Percentiles rank a stretch among this genome's conserved stretches.
These are phyloP conservation scores for Meriones psammophilus DNA, from an alignment of 2,797 vertebrate genomes.

Conservation along the genomic window DNA sequence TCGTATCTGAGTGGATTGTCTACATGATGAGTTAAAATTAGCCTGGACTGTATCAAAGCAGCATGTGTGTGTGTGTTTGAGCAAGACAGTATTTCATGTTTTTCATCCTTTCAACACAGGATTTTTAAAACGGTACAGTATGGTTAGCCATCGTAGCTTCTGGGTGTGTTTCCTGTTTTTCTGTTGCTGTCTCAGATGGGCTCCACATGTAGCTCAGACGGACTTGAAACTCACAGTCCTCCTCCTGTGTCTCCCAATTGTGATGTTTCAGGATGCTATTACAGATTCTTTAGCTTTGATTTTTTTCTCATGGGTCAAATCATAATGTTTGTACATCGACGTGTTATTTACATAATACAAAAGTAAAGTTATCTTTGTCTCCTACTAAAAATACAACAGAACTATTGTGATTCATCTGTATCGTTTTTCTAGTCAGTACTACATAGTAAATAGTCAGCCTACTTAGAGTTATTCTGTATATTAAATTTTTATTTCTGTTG, in stretches of 20 bases:
- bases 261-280: neutral
- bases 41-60: neutral
- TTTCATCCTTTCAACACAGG: slow-evolving; percentile 36
- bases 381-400: neutral
- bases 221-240: neutral
- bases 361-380: slow-evolving; percentile 54
- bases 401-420: slow-evolving; percentile 43
- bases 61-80: neutral
- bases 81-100: neutral
- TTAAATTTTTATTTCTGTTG: slow-evolving; percentile 46
- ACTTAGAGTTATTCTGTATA: slow-evolving; percentile 17
- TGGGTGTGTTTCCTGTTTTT: neutral
- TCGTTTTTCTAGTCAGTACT: slow-evolving; percentile 39
- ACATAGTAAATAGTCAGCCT: neutral
- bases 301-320: slow-evolving; percentile 49
- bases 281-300: slow-evolving; percentile 50
- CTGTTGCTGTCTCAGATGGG: neutral
- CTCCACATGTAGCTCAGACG: neutral
- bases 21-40: neutral
- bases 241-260: neutral
- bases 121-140: slow-evolving; percentile 3
- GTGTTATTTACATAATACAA: slow-evolving; percentile 11
- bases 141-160: slow-evolving; percentile 10
- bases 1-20: neutral
- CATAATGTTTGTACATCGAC: slow-evolving; percentile 25